A percentile compares a stretch with the other conserved stretches of the same genome.
phyloP scores from a whole-genome alignment of 1,140 invertebrate genomes.

The Achroia grisella region DNA sequence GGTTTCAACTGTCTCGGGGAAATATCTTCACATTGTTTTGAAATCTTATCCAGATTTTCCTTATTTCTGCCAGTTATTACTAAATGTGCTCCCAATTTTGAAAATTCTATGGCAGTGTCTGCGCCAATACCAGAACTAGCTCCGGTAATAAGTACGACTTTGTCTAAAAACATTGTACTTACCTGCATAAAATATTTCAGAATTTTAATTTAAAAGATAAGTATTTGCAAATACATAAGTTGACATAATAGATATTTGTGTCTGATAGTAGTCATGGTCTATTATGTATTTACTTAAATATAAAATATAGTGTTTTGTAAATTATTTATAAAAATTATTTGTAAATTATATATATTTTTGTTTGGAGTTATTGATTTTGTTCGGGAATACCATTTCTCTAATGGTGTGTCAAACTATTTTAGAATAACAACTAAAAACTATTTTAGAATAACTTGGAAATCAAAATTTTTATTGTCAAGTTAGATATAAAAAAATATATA shows the following conservation, averaged over 20 bases:
- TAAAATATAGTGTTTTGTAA: too few species aligned
- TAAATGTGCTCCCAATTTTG: constrained; percentile 79
- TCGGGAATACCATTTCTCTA: too few species aligned
- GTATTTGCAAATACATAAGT: too few species aligned
- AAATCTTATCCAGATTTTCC: constrained; percentile 63
- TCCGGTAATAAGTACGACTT: constrained; percentile 83
- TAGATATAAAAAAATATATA: too few species aligned
- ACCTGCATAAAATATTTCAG: constrained; percentile 16
- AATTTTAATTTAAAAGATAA: constrained; percentile 8
- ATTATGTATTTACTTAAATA: too few species aligned
- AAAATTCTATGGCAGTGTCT: constrained; percentile 84
- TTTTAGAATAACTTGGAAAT: too few species aligned
- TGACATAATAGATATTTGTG: not conserved
- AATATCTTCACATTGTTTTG: constrained; percentile 74
- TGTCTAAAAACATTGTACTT: constrained; percentile 75
- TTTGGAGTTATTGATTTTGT: too few species aligned
- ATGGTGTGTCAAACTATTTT: too few species aligned
- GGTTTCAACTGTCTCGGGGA: constrained; percentile 63
- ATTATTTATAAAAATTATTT: too few species aligned
- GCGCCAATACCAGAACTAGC: constrained; percentile 92
- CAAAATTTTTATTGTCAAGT: too few species aligned
- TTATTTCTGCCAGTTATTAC: constrained; percentile 77
- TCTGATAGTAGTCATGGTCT: not conserved
- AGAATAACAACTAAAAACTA: too few species aligned
- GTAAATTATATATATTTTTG: too few species aligned